Evolutionary conservation across 2,797 vertebrate genomes (phyloP).

Genomic region (Erpetoichthys calabaricus): DNA sequence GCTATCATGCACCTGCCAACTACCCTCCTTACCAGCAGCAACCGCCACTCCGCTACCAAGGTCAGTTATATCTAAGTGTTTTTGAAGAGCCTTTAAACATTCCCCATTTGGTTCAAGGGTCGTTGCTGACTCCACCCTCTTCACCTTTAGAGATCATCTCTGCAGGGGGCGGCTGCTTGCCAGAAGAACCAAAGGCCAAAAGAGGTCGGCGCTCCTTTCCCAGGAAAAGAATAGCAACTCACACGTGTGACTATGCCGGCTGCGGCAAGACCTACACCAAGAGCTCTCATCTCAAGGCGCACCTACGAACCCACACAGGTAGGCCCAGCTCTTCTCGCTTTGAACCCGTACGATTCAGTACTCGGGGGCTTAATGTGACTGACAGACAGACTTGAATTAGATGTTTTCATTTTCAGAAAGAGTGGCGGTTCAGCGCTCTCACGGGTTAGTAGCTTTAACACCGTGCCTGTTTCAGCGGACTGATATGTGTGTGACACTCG

Average conservation of each 20-base stretch:
- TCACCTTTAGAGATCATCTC: conserved; percentile 67
- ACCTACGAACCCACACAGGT: conserved; percentile 97
- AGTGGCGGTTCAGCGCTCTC: too few relatives aligned
- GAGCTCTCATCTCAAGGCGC: conserved; percentile 95
- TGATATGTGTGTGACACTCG: too few relatives aligned
- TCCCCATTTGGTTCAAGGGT: conserved; percentile 5
- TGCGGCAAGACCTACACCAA: conserved; percentile 98
- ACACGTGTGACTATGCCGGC: conserved; percentile 88
- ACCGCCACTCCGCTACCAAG: conserved; percentile 74
- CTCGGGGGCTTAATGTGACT: too few relatives aligned
- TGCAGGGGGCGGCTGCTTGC: conserved; percentile 59
- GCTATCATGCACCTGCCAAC: conserved; percentile 60
- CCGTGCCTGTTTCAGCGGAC: too few relatives aligned
- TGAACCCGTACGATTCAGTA: too few relatives aligned
- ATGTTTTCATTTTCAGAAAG: too few relatives aligned
- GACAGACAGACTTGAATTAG: too few relatives aligned
- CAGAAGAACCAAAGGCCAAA: conserved; percentile 84
- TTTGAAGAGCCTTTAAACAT: conserved; percentile 17
- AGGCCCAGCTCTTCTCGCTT: conserved; percentile 10
- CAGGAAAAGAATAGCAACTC: conserved; percentile 84
- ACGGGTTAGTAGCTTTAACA: too few relatives aligned
- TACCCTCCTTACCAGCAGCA: conserved; percentile 67
- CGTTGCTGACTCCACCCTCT: conserved; percentile 36
- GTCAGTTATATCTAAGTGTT: conserved; percentile 49
- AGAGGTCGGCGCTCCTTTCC: conserved; percentile 89